Evolutionary conservation across 2,797 vertebrate genomes (phyloP).

Genomic region (Morus bassanus): DNA sequence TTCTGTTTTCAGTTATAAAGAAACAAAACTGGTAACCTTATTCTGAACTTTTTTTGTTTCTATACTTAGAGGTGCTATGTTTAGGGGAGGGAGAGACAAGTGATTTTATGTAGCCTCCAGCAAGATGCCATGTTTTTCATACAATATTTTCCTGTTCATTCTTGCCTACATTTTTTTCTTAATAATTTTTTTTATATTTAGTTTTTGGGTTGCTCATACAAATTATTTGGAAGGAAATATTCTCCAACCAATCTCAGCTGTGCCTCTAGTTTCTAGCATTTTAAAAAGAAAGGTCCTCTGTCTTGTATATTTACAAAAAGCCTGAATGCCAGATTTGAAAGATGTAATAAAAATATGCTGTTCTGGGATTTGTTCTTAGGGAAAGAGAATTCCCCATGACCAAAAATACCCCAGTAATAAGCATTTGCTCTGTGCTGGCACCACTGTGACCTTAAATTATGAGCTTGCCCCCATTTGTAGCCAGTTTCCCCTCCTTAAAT

Average conservation of each 20-base stretch:
- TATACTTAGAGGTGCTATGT: conserved; percentile 3
- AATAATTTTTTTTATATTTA: background rate
- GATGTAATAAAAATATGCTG: conserved; percentile 40
- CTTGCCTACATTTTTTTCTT: background rate
- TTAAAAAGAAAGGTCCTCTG: conserved; percentile 25
- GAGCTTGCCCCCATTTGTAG: conserved; percentile 33
- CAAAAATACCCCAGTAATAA: conserved; percentile 41
- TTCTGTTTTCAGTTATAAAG: conserved; percentile 44
- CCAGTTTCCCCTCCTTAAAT: conserved; percentile 20
- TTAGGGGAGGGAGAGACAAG: conserved; percentile 8
- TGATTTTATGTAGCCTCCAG: background rate
- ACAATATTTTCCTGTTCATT: background rate
- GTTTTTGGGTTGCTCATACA: background rate
- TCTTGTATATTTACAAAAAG: conserved; percentile 23
- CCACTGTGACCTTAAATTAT: conserved; percentile 30
- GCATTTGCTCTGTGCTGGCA: conserved; percentile 18
- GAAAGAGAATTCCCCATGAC: conserved; percentile 43
- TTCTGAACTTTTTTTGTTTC: conserved; percentile 32
- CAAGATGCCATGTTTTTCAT: background rate
- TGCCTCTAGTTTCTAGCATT: background rate
- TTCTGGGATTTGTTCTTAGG: conserved; percentile 26
- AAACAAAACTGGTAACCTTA: background rate
- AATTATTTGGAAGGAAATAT: background rate
- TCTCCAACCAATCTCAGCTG: conserved; percentile 29
- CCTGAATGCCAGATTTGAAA: conserved; percentile 35